Conservation (phyloP, 2,113 vertebrate species). For the Xiphophorus maculatus region DNA sequence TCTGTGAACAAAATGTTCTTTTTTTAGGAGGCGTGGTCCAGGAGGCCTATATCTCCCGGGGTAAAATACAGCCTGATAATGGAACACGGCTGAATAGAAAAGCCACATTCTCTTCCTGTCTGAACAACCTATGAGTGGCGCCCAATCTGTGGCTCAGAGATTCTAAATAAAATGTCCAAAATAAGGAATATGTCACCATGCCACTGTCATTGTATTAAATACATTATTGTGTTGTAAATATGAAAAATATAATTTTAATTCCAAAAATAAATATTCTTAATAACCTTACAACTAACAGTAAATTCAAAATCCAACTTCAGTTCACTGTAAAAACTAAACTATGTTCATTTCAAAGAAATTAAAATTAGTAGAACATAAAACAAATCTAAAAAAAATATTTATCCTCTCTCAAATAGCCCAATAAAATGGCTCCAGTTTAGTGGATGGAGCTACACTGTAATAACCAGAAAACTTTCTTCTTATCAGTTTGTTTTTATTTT, state of each 20-base stretch:
- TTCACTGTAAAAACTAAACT: no score
- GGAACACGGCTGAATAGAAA: conserved; percentile 44
- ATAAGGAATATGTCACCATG: neutral
- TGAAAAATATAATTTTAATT: neutral
- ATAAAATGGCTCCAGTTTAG: no score
- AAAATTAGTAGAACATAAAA: no score
- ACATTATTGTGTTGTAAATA: neutral
- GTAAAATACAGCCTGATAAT: conserved; percentile 46
- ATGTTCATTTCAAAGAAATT: no score
- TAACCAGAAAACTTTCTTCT: neutral
- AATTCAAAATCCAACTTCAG: no score
- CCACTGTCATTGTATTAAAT: neutral
- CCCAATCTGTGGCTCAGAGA: neutral
- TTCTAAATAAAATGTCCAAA: conserved; percentile 1
- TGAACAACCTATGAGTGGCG: neutral
- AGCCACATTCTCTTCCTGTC: conserved; percentile 40
- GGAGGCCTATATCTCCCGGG: conserved; percentile 54
- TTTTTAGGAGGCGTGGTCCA: conserved; percentile 69
- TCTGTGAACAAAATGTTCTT: conserved; percentile 80
- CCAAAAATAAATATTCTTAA: no score
- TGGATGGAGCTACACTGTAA: no score
- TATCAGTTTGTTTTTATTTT: conserved; percentile 3
- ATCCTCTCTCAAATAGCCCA: no score
- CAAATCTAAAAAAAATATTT: no score
- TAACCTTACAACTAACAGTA: no score